Evolutionary conservation across 2,797 vertebrate species (phyloP).

Genomic region (Cetoscarus ocellatus): DNA sequence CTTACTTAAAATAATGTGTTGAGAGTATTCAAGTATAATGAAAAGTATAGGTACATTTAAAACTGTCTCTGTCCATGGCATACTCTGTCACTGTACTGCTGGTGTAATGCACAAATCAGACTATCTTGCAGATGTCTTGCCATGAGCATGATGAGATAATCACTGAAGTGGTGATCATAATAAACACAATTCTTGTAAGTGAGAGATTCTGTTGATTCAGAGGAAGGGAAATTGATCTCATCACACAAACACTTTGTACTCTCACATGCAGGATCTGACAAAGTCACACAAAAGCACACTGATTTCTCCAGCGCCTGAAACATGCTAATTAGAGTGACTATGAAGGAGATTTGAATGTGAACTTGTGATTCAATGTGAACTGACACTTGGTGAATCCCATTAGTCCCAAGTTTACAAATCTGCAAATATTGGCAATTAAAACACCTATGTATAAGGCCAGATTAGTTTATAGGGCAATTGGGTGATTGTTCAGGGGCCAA

Average conservation of each 20-base stretch:
- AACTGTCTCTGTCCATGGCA: not conserved
- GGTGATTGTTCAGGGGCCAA: too few relatives aligned
- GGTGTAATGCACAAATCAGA: conserved; percentile 23
- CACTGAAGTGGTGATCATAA: conserved; percentile 27
- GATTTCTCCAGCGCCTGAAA: not conserved
- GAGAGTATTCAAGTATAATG: too few relatives aligned
- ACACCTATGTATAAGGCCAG: not conserved
- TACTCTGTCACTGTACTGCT: not conserved
- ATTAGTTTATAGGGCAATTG: too few relatives aligned
- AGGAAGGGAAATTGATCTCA: not conserved
- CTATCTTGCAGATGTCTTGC: conserved; percentile 31
- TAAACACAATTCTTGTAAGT: conserved; percentile 23
- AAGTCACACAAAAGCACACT: conserved; percentile 7
- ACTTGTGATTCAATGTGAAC: conserved; percentile 5
- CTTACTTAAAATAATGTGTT: too few relatives aligned
- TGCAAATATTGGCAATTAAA: not conserved
- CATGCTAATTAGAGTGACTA: conserved; percentile 6
- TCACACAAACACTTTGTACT: conserved; percentile 7
- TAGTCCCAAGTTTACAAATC: not conserved
- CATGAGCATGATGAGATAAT: conserved; percentile 34
- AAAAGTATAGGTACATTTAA: not conserved
- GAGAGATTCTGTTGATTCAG: conserved; percentile 30
- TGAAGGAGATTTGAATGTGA: not conserved
- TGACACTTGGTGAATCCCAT: not conserved
- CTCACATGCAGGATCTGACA: conserved; percentile 6